These are phyloP conservation scores for Scotopteryx bipunctaria DNA, from an alignment of 2,888 invertebrate species.

Conservation along the genomic window DNA sequence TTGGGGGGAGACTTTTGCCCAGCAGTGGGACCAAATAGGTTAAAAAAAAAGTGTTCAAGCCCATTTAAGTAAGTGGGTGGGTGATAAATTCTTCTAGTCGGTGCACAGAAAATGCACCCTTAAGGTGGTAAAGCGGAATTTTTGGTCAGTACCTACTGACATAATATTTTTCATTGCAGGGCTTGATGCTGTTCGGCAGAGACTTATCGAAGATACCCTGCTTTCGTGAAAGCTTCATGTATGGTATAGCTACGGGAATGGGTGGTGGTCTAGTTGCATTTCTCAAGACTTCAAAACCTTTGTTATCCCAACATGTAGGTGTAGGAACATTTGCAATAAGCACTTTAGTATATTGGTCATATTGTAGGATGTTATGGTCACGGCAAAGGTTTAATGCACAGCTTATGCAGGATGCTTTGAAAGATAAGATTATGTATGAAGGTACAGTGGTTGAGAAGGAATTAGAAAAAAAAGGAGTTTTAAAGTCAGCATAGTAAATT, in stretches of 20 bases:
- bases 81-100: no score
- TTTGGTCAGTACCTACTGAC: no score
- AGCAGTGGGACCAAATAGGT: no score
- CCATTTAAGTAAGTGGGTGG: no score
- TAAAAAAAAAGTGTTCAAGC: no score
- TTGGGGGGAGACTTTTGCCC: no score
- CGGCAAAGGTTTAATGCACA: conserved; percentile 85
- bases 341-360: conserved; percentile 87
- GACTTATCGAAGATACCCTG: conserved; percentile 91
- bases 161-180: conserved; percentile 58
- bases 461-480: conserved; percentile 67
- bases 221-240: conserved; percentile 89
- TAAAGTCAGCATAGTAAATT: conserved; percentile 60
- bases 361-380: conserved; percentile 88
- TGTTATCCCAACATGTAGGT: conserved; percentile 85
- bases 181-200: conserved; percentile 86
- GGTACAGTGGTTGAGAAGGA: conserved; percentile 83
- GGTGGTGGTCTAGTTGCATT: conserved; percentile 87
- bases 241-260: conserved; percentile 88
- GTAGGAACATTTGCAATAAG: conserved; percentile 86
- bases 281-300: conserved; percentile 88
- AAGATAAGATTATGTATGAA: conserved; percentile 84
- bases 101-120: no score
- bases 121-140: no score
- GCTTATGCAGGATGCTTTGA: conserved; percentile 84